Percentiles rank a stretch among this genome's conserved stretches.
phyloP scores from a whole-genome alignment of 2,888 invertebrate species.

The Amblyjoppa proteus region DNA sequence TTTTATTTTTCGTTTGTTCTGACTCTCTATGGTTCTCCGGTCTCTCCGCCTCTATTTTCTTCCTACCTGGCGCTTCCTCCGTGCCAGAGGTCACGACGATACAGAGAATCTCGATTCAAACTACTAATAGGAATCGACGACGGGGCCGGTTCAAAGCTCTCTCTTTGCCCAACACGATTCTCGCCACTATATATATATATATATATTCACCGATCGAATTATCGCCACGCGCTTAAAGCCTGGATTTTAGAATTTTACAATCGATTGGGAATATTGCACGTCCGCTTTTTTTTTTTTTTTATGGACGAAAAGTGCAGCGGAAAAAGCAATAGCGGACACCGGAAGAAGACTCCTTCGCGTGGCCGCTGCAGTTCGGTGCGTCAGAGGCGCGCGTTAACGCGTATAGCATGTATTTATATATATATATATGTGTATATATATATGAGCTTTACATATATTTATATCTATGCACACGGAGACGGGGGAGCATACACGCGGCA shows the following conservation, averaged over 20 bases:
- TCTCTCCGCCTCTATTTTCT: constrained; percentile 52
- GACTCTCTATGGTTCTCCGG: constrained; percentile 17
- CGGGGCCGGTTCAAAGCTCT: not conserved
- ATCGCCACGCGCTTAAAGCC: not conserved
- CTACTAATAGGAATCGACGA: constrained; percentile 11
- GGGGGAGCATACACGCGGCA: constrained; percentile 47
- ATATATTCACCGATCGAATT: constrained; percentile 1
- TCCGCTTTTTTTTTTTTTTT: not conserved
- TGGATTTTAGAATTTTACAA: not conserved
- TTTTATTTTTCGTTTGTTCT: constrained; percentile 23
- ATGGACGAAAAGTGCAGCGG: not conserved
- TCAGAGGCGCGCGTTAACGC: constrained; percentile 54
- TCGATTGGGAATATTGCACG: not conserved
- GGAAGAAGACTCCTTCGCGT: constrained; percentile 42
- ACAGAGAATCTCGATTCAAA: constrained; percentile 9
- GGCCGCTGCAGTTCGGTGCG: constrained; percentile 54
- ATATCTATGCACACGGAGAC: not conserved
- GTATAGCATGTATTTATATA: not conserved
- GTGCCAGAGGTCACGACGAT: constrained; percentile 12
- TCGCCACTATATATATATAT: not conserved
- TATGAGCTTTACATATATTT: constrained; percentile 9
- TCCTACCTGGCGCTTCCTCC: not conserved
- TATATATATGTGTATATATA: constrained; percentile 17
- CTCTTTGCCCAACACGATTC: not conserved
- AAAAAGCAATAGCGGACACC: constrained; percentile 22